A percentile compares a stretch with the other conserved stretches of the same genome.
phyloP scores from a whole-genome alignment of 2,888 invertebrate species.

The Clitarchus hookeri region DNA sequence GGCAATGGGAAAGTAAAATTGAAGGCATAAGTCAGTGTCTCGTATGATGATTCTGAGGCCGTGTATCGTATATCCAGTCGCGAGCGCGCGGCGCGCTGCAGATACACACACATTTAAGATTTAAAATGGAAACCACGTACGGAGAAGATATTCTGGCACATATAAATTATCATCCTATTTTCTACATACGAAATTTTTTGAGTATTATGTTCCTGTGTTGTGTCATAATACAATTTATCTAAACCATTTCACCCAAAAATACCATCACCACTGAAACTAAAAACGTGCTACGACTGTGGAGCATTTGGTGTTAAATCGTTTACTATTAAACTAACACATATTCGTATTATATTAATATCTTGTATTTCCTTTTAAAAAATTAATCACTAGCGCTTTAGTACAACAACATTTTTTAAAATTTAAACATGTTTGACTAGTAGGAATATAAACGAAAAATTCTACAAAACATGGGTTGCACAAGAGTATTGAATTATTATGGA shows the following conservation, averaged over 20 bases:
- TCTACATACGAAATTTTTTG: not conserved
- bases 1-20: conserved; percentile 32
- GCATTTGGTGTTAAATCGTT: too few relatives aligned
- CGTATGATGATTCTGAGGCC: conserved; percentile 27
- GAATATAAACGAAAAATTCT: too few relatives aligned
- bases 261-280: not conserved
- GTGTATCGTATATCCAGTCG: conserved; percentile 21
- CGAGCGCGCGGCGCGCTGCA: not conserved
- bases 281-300: too few relatives aligned
- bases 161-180: not conserved
- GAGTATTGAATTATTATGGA: too few relatives aligned
- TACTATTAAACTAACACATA: too few relatives aligned
- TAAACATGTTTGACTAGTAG: too few relatives aligned
- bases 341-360: too few relatives aligned
- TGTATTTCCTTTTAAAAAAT: too few relatives aligned
- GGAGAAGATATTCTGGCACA: not conserved
- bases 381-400: too few relatives aligned
- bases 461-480: too few relatives aligned
- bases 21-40: conserved; percentile 35
- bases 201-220: conserved; percentile 1
- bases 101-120: conserved; percentile 6
- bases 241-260: not conserved
- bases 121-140: conserved; percentile 16
- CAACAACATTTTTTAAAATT: too few relatives aligned
- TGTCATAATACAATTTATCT: not conserved